Conservation (phyloP, 2,113 vertebrate species). For the Lampris incognitus region DNA sequence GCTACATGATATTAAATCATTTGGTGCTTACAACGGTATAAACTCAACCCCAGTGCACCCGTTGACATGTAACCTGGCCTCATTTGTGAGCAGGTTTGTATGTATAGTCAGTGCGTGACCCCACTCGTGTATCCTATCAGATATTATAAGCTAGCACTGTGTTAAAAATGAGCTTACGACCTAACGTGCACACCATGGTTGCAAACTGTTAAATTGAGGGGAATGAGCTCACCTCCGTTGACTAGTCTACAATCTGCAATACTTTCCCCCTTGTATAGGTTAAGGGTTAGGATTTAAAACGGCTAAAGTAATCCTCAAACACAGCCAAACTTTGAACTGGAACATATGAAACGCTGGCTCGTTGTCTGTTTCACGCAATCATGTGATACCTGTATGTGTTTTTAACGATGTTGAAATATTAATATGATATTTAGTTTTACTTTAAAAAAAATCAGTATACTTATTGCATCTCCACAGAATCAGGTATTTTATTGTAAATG, state of each 20-base stretch:
- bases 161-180: conserved; percentile 52
- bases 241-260: conserved; percentile 37
- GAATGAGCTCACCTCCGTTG: conserved; percentile 16
- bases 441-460: conserved; percentile 45
- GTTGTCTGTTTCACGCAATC: conserved; percentile 64
- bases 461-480: conserved; percentile 72
- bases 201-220: conserved; percentile 12
- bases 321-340: conserved; percentile 39
- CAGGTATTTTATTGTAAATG: conserved; percentile 76
- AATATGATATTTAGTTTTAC: conserved; percentile 62
- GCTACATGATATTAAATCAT: conserved; percentile 45
- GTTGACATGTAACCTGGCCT: conserved; percentile 6
- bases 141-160: conserved; percentile 44
- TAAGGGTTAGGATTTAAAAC: conserved; percentile 43
- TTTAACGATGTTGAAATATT: conserved; percentile 45
- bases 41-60: conserved; percentile 48
- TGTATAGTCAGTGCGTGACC: conserved; percentile 12
- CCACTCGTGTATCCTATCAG: conserved; percentile 36
- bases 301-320: conserved; percentile 22
- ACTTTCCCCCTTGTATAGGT: conserved; percentile 35
- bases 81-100: conserved; percentile 26
- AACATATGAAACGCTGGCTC: conserved; percentile 57
- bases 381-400: conserved; percentile 49
- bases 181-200: conserved; percentile 37
- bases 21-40: conserved; percentile 67